Evolutionary conservation across 2,113 vertebrate genomes (phyloP).

Genomic region (Petrocephalus microphthalmus): DNA sequence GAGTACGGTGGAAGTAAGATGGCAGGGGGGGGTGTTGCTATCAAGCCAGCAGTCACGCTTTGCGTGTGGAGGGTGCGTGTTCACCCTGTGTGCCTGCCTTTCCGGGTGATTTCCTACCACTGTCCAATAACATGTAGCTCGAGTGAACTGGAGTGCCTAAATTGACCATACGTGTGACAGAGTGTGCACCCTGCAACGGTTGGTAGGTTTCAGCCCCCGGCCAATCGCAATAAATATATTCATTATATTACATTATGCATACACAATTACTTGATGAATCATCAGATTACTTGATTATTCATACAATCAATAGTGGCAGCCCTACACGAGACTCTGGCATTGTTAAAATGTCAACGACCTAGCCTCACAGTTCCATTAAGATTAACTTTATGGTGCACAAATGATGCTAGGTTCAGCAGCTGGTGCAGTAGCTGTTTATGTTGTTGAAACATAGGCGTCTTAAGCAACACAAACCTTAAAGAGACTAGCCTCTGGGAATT

Average conservation of each 20-base stretch:
- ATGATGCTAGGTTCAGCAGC: too few species aligned
- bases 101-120: neutral
- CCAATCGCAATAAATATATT: neutral
- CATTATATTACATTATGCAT: neutral
- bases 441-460: too few species aligned
- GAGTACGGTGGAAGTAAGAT: neutral
- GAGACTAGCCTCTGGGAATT: neutral
- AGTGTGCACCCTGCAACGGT: neutral
- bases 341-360: too few species aligned
- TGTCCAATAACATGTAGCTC: neutral
- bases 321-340: neutral
- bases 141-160: neutral
- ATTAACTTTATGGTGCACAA: too few species aligned
- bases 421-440: too few species aligned
- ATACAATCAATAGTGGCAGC: neutral
- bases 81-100: neutral
- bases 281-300: neutral
- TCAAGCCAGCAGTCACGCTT: neutral
- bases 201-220: neutral
- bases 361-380: too few species aligned
- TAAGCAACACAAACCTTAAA: neutral
- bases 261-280: neutral
- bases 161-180: neutral
- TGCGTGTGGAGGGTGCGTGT: neutral
- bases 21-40: neutral